Conservation (phyloP, 2,888 invertebrate species). For the Branchipolynoe longqiensis region DNA sequence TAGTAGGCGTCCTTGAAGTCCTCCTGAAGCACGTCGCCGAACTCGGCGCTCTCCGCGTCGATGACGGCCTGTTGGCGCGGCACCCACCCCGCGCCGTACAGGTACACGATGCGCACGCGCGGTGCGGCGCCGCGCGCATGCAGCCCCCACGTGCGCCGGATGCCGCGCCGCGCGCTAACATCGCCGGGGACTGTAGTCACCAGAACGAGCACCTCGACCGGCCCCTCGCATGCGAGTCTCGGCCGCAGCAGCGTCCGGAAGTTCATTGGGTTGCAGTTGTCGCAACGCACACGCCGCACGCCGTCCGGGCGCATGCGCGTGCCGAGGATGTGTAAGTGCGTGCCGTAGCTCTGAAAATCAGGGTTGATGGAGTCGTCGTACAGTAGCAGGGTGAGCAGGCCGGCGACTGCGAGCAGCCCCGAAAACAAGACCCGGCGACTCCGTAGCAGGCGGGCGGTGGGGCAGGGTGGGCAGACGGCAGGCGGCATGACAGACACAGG, state of each 20-base stretch:
- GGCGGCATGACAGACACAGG: too few species aligned
- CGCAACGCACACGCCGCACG: too few species aligned
- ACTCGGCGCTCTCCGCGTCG: neutral
- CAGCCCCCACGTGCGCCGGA: neutral
- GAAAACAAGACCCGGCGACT: too few species aligned
- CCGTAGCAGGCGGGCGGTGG: too few species aligned
- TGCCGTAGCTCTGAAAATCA: too few species aligned
- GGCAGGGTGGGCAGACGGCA: too few species aligned
- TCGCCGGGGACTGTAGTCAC: neutral
- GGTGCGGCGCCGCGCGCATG: neutral
- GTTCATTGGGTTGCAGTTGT: neutral
- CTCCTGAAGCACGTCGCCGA: neutral
- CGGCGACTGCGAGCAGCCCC: too few species aligned
- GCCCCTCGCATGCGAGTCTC: neutral
- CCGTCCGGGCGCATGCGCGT: too few species aligned
- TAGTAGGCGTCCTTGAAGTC: conserved; percentile 1
- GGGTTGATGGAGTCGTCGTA: too few species aligned
- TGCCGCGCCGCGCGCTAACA: neutral
- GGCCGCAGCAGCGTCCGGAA: neutral
- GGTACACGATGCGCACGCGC: neutral
- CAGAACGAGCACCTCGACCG: neutral
- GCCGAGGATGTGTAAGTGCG: too few species aligned
- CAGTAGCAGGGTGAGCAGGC: too few species aligned
- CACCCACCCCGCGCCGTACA: neutral
- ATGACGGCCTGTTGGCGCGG: neutral